These are phyloP conservation scores for Zaprionus bogoriensis DNA, from an alignment of 2,888 invertebrate genomes.

Conservation along the genomic window DNA sequence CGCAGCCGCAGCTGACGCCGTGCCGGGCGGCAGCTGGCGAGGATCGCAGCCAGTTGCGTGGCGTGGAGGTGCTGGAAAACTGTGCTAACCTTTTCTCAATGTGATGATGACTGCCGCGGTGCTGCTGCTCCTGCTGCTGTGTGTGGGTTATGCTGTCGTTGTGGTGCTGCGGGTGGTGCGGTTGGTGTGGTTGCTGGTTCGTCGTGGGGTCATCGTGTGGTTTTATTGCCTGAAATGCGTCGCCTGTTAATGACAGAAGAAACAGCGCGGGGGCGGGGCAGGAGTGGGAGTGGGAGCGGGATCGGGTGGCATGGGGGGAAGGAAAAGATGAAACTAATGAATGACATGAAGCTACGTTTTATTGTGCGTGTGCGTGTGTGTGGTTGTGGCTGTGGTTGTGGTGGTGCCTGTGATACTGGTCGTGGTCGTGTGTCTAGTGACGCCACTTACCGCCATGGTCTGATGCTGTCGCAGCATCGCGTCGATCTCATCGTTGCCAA, in stretches of 20 bases:
- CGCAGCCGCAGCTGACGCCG: slow-evolving; percentile 28
- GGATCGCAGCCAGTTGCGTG: slow-evolving; percentile 2
- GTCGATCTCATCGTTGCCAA: slow-evolving; percentile 70
- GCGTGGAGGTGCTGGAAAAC: slow-evolving; percentile 20
- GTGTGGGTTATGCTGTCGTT: background rate
- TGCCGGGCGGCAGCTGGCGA: background rate
- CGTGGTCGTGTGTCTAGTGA: background rate
- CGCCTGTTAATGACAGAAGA: slow-evolving; percentile 82
- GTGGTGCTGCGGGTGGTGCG: slow-evolving; percentile 17
- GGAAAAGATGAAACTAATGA: slow-evolving; percentile 67
- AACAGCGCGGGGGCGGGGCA: slow-evolving; percentile 24
- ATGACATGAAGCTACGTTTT: slow-evolving; percentile 65
- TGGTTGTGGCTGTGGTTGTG: background rate
- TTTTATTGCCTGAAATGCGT: slow-evolving; percentile 81
- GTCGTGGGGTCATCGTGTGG: slow-evolving; percentile 26
- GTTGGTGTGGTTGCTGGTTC: slow-evolving; percentile 14
- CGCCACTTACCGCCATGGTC: slow-evolving; percentile 65
- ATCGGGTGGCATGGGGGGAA: background rate
- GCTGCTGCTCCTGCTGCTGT: slow-evolving; percentile 10
- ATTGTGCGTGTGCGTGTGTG: slow-evolving; percentile 6
- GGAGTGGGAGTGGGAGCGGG: background rate
- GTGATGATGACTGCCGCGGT: slow-evolving; percentile 35
- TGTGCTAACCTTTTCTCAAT: slow-evolving; percentile 70
- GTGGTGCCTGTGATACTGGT: slow-evolving; percentile 5
- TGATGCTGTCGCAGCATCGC: slow-evolving; percentile 71